Evolutionary conservation across 2,888 invertebrate species (phyloP), one percentile per base, ranked within the genome.

Genomic region (Taphrorychus bicolor): DNA sequence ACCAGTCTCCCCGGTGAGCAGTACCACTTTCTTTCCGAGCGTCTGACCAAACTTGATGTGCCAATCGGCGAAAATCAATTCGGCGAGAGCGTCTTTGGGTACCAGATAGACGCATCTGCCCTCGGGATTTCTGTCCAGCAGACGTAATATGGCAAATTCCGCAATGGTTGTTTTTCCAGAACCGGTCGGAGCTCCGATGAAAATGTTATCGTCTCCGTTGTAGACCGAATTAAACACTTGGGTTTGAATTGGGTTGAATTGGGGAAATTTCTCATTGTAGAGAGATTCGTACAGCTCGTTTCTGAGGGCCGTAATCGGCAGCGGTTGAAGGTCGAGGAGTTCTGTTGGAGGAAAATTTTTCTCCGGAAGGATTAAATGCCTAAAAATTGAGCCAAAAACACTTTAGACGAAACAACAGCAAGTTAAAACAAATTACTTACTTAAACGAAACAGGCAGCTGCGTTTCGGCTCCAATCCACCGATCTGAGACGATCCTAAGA

Each of bases 211-310:
- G 80, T 99, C 98, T 1, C 94, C 94, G 81, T 98, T 98, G 85
- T 98, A 99, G 0, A 98, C 93, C 0, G 98, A 95, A 82, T 98
- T 98, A 84, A 99, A 99, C 4, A 98, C 98, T 86, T 97, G 97
- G 0, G 99, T 99, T 82, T 99, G 99, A 66, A 99, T 98, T 0
- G 99, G 97, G 83, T 99, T 99, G 82, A 99, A 98, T 81, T 97
- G 95, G 1, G 91, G 91, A 80, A 97, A 95, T 64, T 89, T 89
- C 7, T 94, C 92, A 0, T 85, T 84, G 79, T 98, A 99, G 42
- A 99, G 84, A 7, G 87, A 84, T 79, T 98, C 97, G 77, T 91
- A 98, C 66, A 89, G 88, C 0, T 90, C 84, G 82, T 97, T 97
- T 75, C 97, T 83, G 17, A 99, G 83, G 0, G 98, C 98, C 0